Base-by-base conservation (phyloP, 2,888 invertebrate species). In the Scrobipalpa costella region DNA sequence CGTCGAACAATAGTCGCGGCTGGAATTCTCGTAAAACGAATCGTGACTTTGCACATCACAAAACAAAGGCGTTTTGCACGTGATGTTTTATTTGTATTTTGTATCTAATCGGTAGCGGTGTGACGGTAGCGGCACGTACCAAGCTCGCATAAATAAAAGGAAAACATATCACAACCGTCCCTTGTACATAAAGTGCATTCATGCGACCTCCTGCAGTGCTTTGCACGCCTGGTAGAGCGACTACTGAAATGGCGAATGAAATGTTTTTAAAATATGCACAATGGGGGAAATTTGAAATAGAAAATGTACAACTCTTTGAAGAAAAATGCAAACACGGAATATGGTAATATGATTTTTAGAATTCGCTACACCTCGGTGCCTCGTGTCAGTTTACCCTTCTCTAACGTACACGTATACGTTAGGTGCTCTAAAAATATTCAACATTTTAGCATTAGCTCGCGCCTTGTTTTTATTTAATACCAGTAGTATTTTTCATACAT, bases 231-330 rank as follows among this genome's bases (percentile, higher is more conserved):
- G 73, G 79, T 78, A 68, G 73, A 77, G 75, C 78, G 76, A 81
- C 81, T 80, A 82, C 85, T 83, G 79, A 83, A 85, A 83, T 74
- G 78, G 77, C 72, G 80, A 83, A 83, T 77, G 75, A 79, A 84
- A 83, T 79, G 76, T 79, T 81, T 83, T 81, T 84, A 80, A 66
- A 72, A 81, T 79, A 82, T 79, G 76, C 77, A 74, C 75, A 78
- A 52, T 52, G 50, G 50, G 27, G 76, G 71, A 79, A 77, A 74
- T 79, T 76, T 69, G 73, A 78, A 78, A 73, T 74, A 72, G 73
- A 78, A 75, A 80, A 52, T 21, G 50, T 52, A 52, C 21, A 21
- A 21, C 66, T 40, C 58, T 55, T 55, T 55, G 55, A 55, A 55
- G 33, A n/a, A 6, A 55, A 33, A 33, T 33, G n/a, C 33, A 21